Evolutionary conservation across 2,888 invertebrate species (phyloP), one percentile per base, ranked within the genome.

Genomic region (Spilosoma lubricipeda): DNA sequence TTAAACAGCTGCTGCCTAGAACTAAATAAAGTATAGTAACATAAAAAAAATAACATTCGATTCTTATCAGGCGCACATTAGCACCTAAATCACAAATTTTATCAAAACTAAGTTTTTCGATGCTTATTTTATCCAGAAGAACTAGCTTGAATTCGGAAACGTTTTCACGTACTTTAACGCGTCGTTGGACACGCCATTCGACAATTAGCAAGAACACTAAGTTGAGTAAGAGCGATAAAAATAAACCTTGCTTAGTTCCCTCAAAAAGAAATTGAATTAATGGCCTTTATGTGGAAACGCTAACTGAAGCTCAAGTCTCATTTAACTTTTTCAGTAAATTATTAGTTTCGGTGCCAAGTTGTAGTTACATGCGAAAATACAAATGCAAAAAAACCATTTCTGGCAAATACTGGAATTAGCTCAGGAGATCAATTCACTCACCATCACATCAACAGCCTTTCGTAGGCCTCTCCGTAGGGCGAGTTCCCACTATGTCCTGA

Each of bases 71-170:
- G 84, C 82, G 85, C 86, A 84, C 91, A 90, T 91, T 90, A 90
- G 86, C 87, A 80, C 80, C 84, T 86, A 84, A 88, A 87, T 87
- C 87, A 86, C 81, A 86, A 86, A 85, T 87, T 86, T 78, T 81
- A 88, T 86, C 85, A 80, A 77, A 80, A 74, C 79, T 80, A 83
- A 83, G 80, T 84, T 86, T 87, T 83, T 82, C 82, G 82, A 85
- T 84, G 85, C 87, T 85, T 87, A 91, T 91, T 89, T 90, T 87
- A 88, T 88, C 84, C 89, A 89, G 88, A 90, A 91, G 89, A 90
- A 89, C 86, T 88, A 87, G 89, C 91, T 92, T 92, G 93, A 93
- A 92, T 93, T 93, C 92, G 93, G 92, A 93, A 93, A 92, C 93
- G 90, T 92, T 93, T 92, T 92, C 90, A 91, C 90, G 87, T 92